These are phyloP conservation scores for Metallyticus violacea DNA, from an alignment of 2,888 invertebrate genomes.

Conservation along the genomic window DNA sequence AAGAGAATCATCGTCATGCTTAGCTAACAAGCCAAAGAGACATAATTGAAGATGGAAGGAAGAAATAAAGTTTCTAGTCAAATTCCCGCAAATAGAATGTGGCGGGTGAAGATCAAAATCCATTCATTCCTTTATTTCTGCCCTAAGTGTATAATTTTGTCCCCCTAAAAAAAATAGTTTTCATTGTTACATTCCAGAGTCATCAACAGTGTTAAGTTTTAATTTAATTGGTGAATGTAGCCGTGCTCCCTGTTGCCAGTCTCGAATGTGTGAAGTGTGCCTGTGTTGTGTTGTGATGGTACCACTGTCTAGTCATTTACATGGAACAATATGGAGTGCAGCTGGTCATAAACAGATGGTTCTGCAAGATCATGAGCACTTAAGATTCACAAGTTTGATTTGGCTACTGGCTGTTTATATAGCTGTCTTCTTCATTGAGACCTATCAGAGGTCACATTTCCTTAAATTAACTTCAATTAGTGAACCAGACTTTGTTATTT, in stretches of 20 bases:
- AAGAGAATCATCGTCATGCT: constrained; percentile 42
- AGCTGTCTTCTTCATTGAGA: not conserved
- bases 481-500: not conserved
- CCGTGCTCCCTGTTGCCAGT: not conserved
- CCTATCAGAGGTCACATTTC: not conserved
- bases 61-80: not conserved
- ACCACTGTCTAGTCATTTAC: not conserved
- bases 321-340: not conserved
- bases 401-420: not conserved
- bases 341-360: not conserved
- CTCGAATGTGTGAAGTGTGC: not conserved
- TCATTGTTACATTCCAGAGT: not conserved
- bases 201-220: not conserved
- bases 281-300: not conserved
- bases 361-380: not conserved
- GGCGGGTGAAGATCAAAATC: not conserved
- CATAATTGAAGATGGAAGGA: not conserved
- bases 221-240: not conserved
- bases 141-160: not conserved
- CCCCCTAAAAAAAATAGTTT: not conserved
- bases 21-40: not conserved
- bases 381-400: too few species aligned
- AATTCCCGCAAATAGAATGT: not conserved
- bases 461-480: not conserved
- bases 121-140: not conserved